phyloP scores from a whole-genome alignment of 2,888 invertebrate genomes.

The Lydus trimaculatus region DNA sequence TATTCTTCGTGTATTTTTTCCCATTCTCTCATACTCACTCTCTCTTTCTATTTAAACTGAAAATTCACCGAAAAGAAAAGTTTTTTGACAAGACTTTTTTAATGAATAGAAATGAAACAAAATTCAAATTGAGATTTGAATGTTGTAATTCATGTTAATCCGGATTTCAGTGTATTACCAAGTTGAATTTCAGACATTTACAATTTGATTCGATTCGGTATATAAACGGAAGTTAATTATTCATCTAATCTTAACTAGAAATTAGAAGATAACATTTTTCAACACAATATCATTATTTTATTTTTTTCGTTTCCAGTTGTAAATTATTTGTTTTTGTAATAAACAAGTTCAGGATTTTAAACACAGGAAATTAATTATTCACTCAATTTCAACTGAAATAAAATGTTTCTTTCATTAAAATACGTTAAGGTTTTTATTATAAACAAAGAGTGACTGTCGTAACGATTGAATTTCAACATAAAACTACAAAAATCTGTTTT shows the following conservation, averaged over 20 bases:
- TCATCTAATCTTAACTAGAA: background rate
- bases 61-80: background rate
- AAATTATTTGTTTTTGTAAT: background rate
- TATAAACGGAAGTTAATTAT: conserved; percentile 1
- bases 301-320: background rate
- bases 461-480: background rate
- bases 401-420: background rate
- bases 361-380: conserved; percentile 1
- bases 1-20: conserved; percentile 24
- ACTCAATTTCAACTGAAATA: background rate
- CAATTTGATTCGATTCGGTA: background rate
- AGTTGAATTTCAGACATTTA: background rate
- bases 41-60: no score
- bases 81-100: background rate
- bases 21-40: no score
- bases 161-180: background rate
- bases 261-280: no score
- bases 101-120: conserved; percentile 7
- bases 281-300: background rate
- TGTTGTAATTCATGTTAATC: background rate
- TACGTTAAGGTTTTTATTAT: background rate
- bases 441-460: background rate
- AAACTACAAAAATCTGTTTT: background rate
- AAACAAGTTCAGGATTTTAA: background rate
- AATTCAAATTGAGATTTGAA: background rate